Evolutionary conservation across 2,113 vertebrate genomes (phyloP).

Genomic region (Tragelaphus strepsiceros): DNA sequence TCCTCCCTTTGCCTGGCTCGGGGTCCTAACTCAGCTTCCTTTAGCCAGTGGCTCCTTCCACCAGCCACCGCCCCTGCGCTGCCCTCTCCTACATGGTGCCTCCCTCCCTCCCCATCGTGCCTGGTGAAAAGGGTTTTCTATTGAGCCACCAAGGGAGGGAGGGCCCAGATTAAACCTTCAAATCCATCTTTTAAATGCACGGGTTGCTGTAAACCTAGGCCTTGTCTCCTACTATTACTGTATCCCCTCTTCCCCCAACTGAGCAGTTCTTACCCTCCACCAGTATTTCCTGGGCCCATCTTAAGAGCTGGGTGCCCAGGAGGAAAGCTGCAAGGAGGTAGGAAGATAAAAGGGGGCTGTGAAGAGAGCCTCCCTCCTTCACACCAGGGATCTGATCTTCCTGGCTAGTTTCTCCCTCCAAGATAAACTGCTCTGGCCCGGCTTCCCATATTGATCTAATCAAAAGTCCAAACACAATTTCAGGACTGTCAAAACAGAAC

Average conservation of each 20-base stretch:
- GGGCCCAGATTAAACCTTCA: background rate
- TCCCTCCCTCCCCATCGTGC: accelerated
- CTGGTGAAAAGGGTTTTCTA: background rate
- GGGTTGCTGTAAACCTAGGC: background rate
- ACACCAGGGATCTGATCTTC: background rate
- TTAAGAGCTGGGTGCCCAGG: background rate
- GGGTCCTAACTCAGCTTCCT: background rate
- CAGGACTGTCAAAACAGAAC: slow-evolving; percentile 4
- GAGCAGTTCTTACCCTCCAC: background rate
- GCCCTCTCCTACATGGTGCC: background rate
- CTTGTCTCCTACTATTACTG: background rate
- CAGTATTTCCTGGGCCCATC: background rate
- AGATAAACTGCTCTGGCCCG: background rate
- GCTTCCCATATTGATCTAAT: background rate
- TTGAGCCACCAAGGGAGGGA: background rate
- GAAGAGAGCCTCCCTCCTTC: background rate
- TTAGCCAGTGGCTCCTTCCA: background rate
- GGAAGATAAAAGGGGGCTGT: no score
- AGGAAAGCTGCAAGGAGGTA: background rate
- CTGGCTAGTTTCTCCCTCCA: background rate
- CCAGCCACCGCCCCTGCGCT: background rate
- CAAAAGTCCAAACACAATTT: slow-evolving; percentile 20
- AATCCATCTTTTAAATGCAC: background rate
- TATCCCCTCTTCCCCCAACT: accelerated
- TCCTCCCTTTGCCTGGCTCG: background rate